phyloP scores from a whole-genome alignment of 2,797 vertebrate genomes.

The Chiroxiphia lanceolata region DNA sequence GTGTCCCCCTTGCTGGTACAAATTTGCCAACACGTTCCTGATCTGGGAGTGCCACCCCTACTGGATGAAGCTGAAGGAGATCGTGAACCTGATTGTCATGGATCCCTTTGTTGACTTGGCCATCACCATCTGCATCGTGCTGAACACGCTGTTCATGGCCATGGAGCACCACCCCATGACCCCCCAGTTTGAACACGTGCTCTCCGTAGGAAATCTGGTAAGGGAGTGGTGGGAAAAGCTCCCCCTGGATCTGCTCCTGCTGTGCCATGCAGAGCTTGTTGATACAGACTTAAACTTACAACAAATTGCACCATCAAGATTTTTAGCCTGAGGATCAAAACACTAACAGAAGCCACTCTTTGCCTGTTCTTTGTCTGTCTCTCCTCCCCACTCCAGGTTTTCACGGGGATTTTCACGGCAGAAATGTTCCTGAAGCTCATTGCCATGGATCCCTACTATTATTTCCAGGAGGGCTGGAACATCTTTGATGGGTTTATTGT shows the following conservation, averaged over 20 bases:
- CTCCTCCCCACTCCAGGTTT: slow-evolving; percentile 81
- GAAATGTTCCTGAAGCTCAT: slow-evolving; percentile 98
- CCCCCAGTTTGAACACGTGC: slow-evolving; percentile 80
- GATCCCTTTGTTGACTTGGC: slow-evolving; percentile 97
- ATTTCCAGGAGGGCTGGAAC: slow-evolving; percentile 99
- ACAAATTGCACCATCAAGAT: accelerated
- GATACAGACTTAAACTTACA: no score
- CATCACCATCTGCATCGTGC: slow-evolving; percentile 98
- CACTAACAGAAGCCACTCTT: accelerated
- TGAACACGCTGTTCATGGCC: slow-evolving; percentile 98
- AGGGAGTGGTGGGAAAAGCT: background rate
- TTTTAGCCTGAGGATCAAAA: background rate
- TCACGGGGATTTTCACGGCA: slow-evolving; percentile 98
- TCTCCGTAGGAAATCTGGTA: slow-evolving; percentile 93
- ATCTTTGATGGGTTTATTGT: slow-evolving; percentile 98
- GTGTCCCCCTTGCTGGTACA: slow-evolving; percentile 98
- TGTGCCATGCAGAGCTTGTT: accelerated
- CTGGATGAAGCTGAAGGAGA: slow-evolving; percentile 96
- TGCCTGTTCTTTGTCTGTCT: background rate
- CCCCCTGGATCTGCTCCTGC: background rate
- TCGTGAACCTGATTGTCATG: slow-evolving; percentile 94
- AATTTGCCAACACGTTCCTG: slow-evolving; percentile 91
- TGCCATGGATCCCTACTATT: slow-evolving; percentile 99
- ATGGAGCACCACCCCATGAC: slow-evolving; percentile 99
- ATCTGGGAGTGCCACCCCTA: slow-evolving; percentile 96